phyloP scores from a whole-genome alignment of 2,888 invertebrate genomes.

The Mantis religiosa region DNA sequence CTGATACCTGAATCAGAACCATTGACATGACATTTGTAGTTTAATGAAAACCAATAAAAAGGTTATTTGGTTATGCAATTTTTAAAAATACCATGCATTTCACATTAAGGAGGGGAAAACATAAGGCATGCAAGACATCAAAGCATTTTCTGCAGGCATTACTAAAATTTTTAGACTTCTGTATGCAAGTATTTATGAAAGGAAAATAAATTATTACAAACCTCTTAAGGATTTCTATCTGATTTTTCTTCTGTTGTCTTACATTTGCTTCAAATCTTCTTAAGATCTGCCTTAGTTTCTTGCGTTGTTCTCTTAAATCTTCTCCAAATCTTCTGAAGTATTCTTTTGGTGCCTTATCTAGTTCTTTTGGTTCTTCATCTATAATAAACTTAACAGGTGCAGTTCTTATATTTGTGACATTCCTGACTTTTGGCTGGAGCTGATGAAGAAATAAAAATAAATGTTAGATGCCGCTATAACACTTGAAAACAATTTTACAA shows the following conservation, averaged over 20 bases:
- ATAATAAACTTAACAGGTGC: background rate
- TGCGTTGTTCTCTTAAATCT: background rate
- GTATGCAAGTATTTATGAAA: background rate
- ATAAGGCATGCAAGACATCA: background rate
- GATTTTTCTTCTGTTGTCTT: background rate
- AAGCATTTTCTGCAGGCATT: background rate
- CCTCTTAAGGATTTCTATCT: background rate
- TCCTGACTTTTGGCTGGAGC: background rate
- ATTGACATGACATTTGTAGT: background rate
- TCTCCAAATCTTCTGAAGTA: background rate
- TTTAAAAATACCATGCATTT: no score
- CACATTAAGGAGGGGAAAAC: no score
- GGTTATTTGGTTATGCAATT: no score
- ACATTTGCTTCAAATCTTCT: background rate
- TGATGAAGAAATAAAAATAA: background rate
- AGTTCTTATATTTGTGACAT: background rate
- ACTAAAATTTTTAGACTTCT: background rate
- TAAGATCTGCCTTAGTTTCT: background rate
- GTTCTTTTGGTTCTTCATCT: background rate
- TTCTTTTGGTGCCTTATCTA: background rate
- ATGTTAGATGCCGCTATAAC: background rate
- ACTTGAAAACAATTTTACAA: no score
- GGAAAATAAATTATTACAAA: background rate
- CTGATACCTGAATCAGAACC: background rate
- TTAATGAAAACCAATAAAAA: no score